A percentile compares a stretch with the other conserved stretches of the same genome.
phyloP scores from a whole-genome alignment of 1,140 invertebrate species.

The Eciton burchellii region DNA sequence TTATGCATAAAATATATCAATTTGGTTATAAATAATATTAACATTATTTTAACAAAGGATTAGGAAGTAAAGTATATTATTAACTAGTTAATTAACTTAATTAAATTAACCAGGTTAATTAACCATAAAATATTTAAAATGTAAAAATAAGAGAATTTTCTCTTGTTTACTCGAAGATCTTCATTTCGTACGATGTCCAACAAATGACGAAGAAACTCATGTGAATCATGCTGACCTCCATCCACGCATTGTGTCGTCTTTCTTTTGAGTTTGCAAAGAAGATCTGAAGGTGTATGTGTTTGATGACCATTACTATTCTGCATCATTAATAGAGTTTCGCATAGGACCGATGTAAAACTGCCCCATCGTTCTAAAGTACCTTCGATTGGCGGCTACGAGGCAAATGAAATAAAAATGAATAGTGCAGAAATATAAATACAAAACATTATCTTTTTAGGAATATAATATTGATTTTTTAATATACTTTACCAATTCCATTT shows the following conservation, averaged over 20 bases:
- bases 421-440: constrained; percentile 35
- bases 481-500: constrained; percentile 83
- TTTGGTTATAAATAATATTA: background rate
- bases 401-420: constrained; percentile 52
- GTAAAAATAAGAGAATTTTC: background rate
- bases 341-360: constrained; percentile 85
- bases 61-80: background rate
- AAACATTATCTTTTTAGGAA: background rate
- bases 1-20: no score
- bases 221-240: constrained; percentile 98
- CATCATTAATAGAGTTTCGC: constrained; percentile 82
- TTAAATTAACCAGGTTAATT: no score
- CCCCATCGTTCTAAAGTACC: constrained; percentile 91
- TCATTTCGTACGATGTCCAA: constrained; percentile 91
- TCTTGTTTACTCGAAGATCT: constrained; percentile 79
- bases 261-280: constrained; percentile 91
- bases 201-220: constrained; percentile 96
- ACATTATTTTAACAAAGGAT: constrained; percentile 27
- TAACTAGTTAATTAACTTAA: no score
- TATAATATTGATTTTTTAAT: no score
- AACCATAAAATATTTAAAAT: background rate
- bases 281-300: constrained; percentile 89
- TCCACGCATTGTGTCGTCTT: constrained; percentile 94
- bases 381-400: constrained; percentile 87
- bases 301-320: constrained; percentile 84